Evolutionary conservation across 2,888 invertebrate species (phyloP).

Genomic region (Muschampia plurimacula): DNA sequence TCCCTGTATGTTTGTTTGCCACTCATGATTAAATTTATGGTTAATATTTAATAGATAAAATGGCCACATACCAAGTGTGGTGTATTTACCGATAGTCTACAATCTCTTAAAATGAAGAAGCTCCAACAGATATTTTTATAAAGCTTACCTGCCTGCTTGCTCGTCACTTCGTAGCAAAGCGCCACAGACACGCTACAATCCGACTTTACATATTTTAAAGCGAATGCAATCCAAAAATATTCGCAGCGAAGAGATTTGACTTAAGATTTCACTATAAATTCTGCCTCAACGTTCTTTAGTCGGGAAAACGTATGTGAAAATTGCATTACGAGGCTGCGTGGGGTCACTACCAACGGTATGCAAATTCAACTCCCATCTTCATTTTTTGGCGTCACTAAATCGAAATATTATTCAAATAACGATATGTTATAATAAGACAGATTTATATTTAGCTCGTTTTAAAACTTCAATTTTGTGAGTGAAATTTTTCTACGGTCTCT

Average conservation of each 20-base stretch:
- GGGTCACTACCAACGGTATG: slow-evolving; percentile 54
- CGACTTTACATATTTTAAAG: slow-evolving; percentile 28
- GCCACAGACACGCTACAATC: slow-evolving; percentile 19
- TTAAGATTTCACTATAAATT: slow-evolving; percentile 41
- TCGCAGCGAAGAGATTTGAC: slow-evolving; percentile 31
- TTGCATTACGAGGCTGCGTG: slow-evolving; percentile 44
- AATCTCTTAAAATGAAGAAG: not conserved
- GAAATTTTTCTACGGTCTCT: slow-evolving; percentile 18
- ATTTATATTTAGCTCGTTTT: slow-evolving; percentile 23
- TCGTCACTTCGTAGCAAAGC: slow-evolving; percentile 1
- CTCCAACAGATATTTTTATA: slow-evolving; percentile 13
- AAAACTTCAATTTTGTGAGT: slow-evolving; percentile 15
- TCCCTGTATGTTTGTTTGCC: too few relatives aligned
- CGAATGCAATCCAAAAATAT: slow-evolving; percentile 31
- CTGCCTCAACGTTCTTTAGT: slow-evolving; percentile 38
- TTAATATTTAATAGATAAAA: too few relatives aligned
- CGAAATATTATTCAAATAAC: slow-evolving; percentile 37
- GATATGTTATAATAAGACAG: slow-evolving; percentile 23
- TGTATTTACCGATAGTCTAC: not conserved
- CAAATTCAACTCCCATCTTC: slow-evolving; percentile 17
- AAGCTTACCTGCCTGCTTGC: slow-evolving; percentile 8
- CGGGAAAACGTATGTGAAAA: slow-evolving; percentile 52
- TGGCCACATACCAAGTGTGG: too few relatives aligned
- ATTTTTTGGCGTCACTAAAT: slow-evolving; percentile 31
- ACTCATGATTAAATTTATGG: too few relatives aligned